A percentile compares a stretch with the other conserved stretches of the same genome.
phyloP scores from a whole-genome alignment of 2,888 invertebrate species.

The Rhaphigaster nebulosa region DNA sequence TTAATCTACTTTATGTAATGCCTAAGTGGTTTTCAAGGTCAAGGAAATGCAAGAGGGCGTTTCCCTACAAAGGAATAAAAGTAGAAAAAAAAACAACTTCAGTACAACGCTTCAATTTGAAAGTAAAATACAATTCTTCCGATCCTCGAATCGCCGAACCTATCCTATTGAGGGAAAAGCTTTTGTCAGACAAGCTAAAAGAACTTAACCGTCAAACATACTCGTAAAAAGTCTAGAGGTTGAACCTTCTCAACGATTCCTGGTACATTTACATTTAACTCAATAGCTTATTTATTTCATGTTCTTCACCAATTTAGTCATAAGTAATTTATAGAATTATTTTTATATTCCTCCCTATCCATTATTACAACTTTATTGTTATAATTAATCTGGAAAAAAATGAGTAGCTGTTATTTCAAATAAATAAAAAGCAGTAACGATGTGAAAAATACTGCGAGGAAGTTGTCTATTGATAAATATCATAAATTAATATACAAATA shows the following conservation, averaged over 20 bases:
- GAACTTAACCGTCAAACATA: neutral
- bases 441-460: too few species aligned
- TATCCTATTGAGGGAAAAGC: neutral
- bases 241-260: neutral
- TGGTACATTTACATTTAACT: neutral
- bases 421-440: too few species aligned
- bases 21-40: constrained; percentile 8
- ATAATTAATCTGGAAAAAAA: too few species aligned
- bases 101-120: neutral
- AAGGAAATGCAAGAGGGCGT: constrained; percentile 16
- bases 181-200: neutral
- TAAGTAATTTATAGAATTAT: neutral
- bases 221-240: neutral
- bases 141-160: neutral
- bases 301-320: neutral
- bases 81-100: neutral
- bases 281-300: neutral
- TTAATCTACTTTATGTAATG: neutral
- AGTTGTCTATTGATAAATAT: too few species aligned
- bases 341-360: too few species aligned
- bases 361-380: too few species aligned
- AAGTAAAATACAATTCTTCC: neutral
- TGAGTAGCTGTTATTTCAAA: too few species aligned
- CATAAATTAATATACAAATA: too few species aligned
- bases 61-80: neutral